Evolutionary conservation across 2,888 invertebrate genomes (phyloP).

Genomic region (Nemapogon koenigi): DNA sequence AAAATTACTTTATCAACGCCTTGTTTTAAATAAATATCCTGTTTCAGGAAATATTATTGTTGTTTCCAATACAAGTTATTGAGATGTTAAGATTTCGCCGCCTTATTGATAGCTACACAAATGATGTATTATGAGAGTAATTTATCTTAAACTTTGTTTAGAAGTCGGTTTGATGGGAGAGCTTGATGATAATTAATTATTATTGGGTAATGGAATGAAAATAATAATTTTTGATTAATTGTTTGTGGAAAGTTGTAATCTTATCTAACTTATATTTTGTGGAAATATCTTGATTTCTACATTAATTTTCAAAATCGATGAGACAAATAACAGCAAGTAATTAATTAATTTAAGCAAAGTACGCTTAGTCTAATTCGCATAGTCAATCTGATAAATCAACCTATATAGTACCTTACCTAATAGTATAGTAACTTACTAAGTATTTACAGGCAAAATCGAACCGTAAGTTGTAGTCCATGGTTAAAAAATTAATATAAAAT

Average conservation of each 20-base stretch:
- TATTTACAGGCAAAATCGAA: neutral
- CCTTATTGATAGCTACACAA: constrained; percentile 58
- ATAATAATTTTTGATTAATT: constrained; percentile 7
- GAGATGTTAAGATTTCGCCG: constrained; percentile 59
- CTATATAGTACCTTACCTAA: no score
- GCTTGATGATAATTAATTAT: constrained; percentile 11
- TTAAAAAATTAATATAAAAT: neutral
- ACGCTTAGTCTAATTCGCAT: no score
- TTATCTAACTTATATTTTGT: no score
- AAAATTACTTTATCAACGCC: constrained; percentile 67
- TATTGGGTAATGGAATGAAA: constrained; percentile 7
- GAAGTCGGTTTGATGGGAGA: constrained; percentile 12
- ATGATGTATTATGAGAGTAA: constrained; percentile 49
- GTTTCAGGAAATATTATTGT: constrained; percentile 65
- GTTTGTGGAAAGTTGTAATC: no score
- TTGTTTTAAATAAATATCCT: constrained; percentile 66
- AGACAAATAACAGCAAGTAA: no score
- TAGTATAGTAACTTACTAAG: no score
- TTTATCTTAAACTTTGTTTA: constrained; percentile 38
- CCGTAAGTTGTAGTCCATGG: neutral
- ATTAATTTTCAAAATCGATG: no score
- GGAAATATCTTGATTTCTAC: no score
- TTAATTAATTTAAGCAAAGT: no score
- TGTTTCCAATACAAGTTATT: constrained; percentile 62
- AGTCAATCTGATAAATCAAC: no score